Conservation (phyloP, 2,888 invertebrate species). For the Tetragnatha montana region DNA sequence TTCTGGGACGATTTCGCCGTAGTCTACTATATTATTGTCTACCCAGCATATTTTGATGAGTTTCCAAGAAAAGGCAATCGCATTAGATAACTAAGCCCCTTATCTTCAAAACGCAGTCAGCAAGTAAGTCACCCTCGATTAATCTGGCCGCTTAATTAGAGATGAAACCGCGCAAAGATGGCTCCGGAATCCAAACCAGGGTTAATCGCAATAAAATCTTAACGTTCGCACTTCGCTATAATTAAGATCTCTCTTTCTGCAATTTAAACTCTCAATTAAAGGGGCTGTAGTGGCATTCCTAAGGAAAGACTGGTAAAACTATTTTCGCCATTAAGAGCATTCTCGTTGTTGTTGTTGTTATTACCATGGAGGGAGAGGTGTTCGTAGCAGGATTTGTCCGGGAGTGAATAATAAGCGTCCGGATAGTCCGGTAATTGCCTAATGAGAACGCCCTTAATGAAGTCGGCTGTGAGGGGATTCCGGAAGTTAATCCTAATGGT, state of each 20-base stretch:
- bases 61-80: no score
- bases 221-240: conserved; percentile 3
- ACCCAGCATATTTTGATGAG: no score
- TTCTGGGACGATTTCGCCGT: no score
- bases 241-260: conserved; percentile 28
- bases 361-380: conserved; percentile 8
- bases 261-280: conserved; percentile 44
- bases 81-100: no score
- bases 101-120: not conserved
- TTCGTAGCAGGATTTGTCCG: conserved; percentile 37
- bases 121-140: not conserved
- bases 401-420: conserved; percentile 50
- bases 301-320: conserved; percentile 1
- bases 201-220: conserved; percentile 49
- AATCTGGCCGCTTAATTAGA: conserved; percentile 19
- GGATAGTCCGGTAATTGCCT: conserved; percentile 57
- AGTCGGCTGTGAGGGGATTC: conserved; percentile 18
- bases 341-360: not conserved
- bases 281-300: not conserved
- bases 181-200: not conserved
- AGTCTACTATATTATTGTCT: no score
- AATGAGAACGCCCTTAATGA: conserved; percentile 33
- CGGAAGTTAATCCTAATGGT: conserved; percentile 46
- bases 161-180: conserved; percentile 3
- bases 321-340: conserved; percentile 45